A percentile compares a stretch with the other conserved stretches of the same genome.
These are phyloP conservation scores for Psammodynastes pulverulentus DNA, from an alignment of 2,113 vertebrate species.

Conservation along the genomic window DNA sequence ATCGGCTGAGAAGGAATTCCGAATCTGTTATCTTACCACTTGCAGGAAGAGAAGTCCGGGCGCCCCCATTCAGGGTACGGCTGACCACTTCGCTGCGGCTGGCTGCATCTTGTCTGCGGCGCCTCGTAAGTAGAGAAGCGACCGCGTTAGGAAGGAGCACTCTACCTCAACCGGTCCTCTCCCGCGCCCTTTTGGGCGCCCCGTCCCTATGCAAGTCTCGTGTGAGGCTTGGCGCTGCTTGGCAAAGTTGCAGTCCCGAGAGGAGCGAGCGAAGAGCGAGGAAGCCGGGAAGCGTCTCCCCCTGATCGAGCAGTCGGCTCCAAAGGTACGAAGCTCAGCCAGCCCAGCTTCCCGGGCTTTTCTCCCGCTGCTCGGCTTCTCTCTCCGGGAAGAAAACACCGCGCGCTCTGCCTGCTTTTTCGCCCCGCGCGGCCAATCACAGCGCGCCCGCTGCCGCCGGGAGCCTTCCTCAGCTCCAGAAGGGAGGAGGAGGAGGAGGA, in stretches of 20 bases:
- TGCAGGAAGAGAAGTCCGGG: conserved; percentile 37
- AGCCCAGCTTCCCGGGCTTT: neutral
- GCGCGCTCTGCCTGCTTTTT: neutral
- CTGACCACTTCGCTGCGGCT: neutral
- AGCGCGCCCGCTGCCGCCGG: neutral
- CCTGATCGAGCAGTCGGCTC: neutral
- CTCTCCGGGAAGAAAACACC: neutral
- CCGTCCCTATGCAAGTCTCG: neutral
- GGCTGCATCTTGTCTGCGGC: neutral
- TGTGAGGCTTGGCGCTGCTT: neutral
- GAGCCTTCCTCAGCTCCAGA: neutral
- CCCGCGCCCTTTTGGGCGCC: neutral
- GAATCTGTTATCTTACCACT: conserved; percentile 46
- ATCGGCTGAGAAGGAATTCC: neutral
- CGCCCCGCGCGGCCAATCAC: neutral
- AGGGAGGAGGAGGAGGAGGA: neutral
- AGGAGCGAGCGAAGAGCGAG: neutral
- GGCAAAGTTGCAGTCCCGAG: neutral
- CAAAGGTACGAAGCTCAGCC: neutral
- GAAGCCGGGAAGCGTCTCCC: neutral
- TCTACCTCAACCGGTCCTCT: neutral
- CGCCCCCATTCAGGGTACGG: conserved; percentile 16
- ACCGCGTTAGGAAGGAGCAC: neutral
- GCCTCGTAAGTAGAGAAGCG: no score
- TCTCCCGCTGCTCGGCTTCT: neutral